Evolutionary conservation across 1,140 invertebrate species (phyloP).

Genomic region (Heliconius eleuchia): DNA sequence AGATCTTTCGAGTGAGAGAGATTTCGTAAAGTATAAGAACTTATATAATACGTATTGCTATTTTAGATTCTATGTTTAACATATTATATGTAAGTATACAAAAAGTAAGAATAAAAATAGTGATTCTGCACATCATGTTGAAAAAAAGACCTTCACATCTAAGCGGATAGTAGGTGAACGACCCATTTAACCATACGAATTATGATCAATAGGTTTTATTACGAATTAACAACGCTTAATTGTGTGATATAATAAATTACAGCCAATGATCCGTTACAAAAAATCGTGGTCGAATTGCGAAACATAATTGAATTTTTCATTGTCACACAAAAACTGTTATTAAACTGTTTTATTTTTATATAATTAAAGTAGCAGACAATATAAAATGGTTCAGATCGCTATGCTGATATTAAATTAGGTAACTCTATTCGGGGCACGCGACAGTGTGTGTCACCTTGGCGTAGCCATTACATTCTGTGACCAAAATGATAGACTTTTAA

Average conservation of each 20-base stretch:
- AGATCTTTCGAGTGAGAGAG: background rate
- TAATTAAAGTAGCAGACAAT: background rate
- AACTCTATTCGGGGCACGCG: slow-evolving; percentile 28
- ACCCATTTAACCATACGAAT: slow-evolving; percentile 43
- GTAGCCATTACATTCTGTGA: slow-evolving; percentile 42
- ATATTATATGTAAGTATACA: background rate
- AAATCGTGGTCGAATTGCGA: slow-evolving; percentile 15
- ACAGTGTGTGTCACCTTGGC: slow-evolving; percentile 37
- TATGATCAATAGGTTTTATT: background rate
- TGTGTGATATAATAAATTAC: slow-evolving; percentile 7
- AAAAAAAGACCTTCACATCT: slow-evolving; percentile 52
- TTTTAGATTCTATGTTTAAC: background rate
- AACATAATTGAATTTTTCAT: slow-evolving; percentile 21
- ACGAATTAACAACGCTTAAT: background rate
- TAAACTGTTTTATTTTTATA: slow-evolving; percentile 16
- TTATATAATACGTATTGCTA: background rate
- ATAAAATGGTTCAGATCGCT: background rate
- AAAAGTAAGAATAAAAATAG: background rate
- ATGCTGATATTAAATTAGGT: slow-evolving; percentile 29
- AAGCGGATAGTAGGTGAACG: slow-evolving; percentile 46
- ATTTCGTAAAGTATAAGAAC: background rate
- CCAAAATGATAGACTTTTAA: slow-evolving; percentile 55
- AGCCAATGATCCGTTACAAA: slow-evolving; percentile 17
- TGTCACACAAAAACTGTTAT: slow-evolving; percentile 17
- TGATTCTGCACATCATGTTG: slow-evolving; percentile 11